These are phyloP conservation scores for Lanius collurio DNA, from an alignment of 2,113 vertebrate species.

Conservation along the genomic window DNA sequence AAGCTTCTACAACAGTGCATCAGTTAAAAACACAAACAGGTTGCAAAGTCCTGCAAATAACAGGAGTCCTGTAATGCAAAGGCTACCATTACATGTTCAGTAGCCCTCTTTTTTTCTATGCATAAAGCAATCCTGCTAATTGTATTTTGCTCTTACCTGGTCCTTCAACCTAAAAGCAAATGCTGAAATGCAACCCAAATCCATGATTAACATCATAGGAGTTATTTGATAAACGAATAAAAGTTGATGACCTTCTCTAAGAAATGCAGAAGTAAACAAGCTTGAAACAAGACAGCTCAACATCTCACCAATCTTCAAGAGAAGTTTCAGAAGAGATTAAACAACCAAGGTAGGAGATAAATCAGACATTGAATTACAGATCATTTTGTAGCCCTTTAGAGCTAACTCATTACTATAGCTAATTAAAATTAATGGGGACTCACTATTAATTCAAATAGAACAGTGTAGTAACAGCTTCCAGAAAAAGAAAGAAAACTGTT, in stretches of 20 bases:
- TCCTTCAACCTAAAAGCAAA: slow-evolving; percentile 45
- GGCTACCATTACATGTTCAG: neutral
- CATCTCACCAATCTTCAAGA: slow-evolving; percentile 12
- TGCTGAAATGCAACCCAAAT: slow-evolving; percentile 43
- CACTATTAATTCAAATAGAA: slow-evolving; percentile 16
- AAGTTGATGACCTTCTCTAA: slow-evolving; percentile 38
- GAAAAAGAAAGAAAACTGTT: neutral
- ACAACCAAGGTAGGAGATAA: neutral
- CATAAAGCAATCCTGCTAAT: neutral
- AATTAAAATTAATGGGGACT: slow-evolving; percentile 50
- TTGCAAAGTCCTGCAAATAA: neutral
- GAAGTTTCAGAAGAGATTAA: slow-evolving; percentile 13
- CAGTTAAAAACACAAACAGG: neutral
- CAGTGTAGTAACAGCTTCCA: neutral
- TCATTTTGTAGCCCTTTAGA: slow-evolving; percentile 24
- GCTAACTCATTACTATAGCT: neutral
- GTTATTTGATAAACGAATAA: slow-evolving; percentile 28
- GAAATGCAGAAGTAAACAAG: slow-evolving; percentile 39
- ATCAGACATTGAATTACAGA: slow-evolving; percentile 6
- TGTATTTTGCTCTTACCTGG: neutral
- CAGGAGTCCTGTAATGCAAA: neutral
- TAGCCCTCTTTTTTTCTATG: neutral
- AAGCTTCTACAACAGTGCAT: neutral
- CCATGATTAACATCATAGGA: slow-evolving; percentile 58
- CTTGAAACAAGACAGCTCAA: slow-evolving; percentile 58